Base-by-base conservation (phyloP, 2,888 invertebrate species). In the Chrysolina oricalcia region DNA sequence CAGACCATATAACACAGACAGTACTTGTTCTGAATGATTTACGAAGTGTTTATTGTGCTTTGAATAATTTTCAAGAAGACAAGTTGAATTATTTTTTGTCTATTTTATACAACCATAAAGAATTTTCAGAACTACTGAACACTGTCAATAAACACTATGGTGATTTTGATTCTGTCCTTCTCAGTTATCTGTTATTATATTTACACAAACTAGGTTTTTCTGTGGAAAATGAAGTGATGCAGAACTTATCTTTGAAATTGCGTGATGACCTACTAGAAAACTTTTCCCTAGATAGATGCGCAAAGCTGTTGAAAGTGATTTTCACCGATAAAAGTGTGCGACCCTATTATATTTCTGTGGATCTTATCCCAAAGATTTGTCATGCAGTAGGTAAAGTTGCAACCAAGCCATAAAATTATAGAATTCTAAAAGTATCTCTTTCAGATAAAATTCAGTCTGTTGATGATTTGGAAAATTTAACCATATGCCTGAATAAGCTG, bases 171-270 rank as follows among this genome's bases (percentile, higher is more conserved):
- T 63, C 84, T 0, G 84, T 89, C 46, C 88, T 88, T 43, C 80
- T 89, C 46, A 89, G 90, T 77, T 89, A 88, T 76, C 85, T 88
- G 69, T 85, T 90, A 35, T 84, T 90, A 19, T 90, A 91, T 79
- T 84, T 91, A 64, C 88, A 87, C 59, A 90, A 90, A 84, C 86
- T 91, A 79, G 90, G 89, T 5, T 78, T 91, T 8, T 78, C 85
- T 10, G 81, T 87, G 48, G 82, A 85, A 46, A 82, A 88, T 65
- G 67, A 78, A 0, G 78, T 86, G 1, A 81, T 90, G 78, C 86
- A 89, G 72, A 76, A 83, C n/a, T 74, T 91, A 5, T 82, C 89
- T 3, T 56, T 80, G 2, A 82, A 82, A n/a, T 80, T 91, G 6
- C 84, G 83, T 69, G 79, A 81, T 72, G 79, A 85, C 72, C 81